A percentile compares a stretch with the other conserved stretches of the same genome.
Conservation (phyloP, 2,113 vertebrate species). For the Passer montanus region DNA sequence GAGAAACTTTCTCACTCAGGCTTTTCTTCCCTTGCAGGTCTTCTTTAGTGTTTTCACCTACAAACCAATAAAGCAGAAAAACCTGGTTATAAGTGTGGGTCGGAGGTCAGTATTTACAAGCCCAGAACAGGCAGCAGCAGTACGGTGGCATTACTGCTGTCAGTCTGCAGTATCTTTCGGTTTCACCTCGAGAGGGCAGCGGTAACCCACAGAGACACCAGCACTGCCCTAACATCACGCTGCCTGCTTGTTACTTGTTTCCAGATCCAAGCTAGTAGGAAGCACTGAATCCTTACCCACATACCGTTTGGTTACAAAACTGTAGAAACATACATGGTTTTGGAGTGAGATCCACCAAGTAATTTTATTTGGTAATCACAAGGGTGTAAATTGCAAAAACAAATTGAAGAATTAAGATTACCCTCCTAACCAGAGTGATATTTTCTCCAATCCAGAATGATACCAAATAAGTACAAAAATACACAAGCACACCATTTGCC, state of each 20-base stretch:
- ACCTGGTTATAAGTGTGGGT: not conserved
- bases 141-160: fast-evolving
- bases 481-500: fast-evolving
- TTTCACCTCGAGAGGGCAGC: slow-evolving; percentile 33
- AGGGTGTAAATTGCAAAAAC: not conserved
- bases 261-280: not conserved
- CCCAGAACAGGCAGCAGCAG: not conserved
- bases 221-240: not conserved
- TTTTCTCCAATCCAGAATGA: not conserved
- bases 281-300: not conserved
- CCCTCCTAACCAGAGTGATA: not conserved
- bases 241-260: not conserved
- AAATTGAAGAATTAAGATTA: not conserved
- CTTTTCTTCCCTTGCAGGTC: slow-evolving; percentile 76
- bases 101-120: not conserved
- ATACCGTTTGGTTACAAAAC: not conserved
- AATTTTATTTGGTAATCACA: not conserved
- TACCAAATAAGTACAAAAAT: fast-evolving
- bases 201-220: not conserved
- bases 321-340: fast-evolving
- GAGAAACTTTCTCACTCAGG: slow-evolving; percentile 91
- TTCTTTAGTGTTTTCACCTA: slow-evolving; percentile 74
- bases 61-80: not conserved
- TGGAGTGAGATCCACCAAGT: not conserved
- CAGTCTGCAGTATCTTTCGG: not conserved